Evolutionary conservation across 2,888 invertebrate species (phyloP), one percentile per base, ranked within the genome.

Genomic region (Pelosia muscerda): DNA sequence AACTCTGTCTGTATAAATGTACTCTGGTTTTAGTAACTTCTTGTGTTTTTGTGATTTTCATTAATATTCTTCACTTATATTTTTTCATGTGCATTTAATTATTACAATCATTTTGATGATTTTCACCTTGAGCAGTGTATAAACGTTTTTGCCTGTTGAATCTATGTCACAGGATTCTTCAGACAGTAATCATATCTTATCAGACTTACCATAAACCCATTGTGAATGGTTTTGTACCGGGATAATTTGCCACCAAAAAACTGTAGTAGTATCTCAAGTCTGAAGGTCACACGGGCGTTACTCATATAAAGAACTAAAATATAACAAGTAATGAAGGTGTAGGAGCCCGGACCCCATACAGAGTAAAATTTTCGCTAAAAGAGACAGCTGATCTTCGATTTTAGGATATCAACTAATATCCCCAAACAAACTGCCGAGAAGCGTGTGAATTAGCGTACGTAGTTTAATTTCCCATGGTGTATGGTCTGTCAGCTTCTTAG

Each of bases 401-500:
- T 31, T 53, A 62, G 61, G 57, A 65, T 69, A 38, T 8, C 15
- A 65, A 61, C 28, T 57, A 65, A 13, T 28, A 38, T 38, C 54
- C 55, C 31, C 19, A 25, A 61, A 60, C 22, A 61, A 59, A 23
- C 23, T 28, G 25, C 19, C 22, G 57, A 69, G 49, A 49, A 66
- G 69, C 78, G 78, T 77, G 78, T 74, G 72, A 79, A 81, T 75
- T 28, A 69, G 49, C 55, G 66, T 70, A 65, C 74, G 73, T 68
- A 75, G 73, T 78, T 75, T 75, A 75, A 82, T 81, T 85, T 83
- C 83, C 79, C 86, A 82, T 86, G 81, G 72, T 65, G 73, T 80
- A 75, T 76, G 71, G 77, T 77, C 75, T 75, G 72, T 65, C 68
- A 68, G 65, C 65, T 34, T 71, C 72, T 76, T 72, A 75, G 66